Percentiles rank a stretch among this genome's conserved stretches.
These are phyloP conservation scores for Pseudochirops corinnae DNA, from an alignment of 2,797 vertebrate species.

Conservation along the genomic window DNA sequence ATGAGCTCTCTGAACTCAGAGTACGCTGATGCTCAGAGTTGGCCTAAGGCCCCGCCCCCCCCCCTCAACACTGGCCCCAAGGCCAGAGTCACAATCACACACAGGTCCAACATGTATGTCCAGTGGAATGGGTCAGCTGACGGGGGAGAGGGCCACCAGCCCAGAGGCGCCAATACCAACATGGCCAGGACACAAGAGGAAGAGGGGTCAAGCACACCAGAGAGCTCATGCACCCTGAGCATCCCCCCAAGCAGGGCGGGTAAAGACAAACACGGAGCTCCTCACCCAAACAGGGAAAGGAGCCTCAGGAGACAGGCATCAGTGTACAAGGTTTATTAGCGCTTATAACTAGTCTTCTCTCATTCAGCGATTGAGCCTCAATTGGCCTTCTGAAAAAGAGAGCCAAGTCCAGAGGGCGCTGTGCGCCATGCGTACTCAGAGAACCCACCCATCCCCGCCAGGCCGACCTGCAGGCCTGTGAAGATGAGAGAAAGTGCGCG, in stretches of 20 bases:
- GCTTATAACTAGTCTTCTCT: slow-evolving; percentile 77
- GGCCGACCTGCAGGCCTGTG: neutral
- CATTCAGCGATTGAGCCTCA: slow-evolving; percentile 77
- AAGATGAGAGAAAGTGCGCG: slow-evolving; percentile 60
- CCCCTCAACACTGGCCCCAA: neutral
- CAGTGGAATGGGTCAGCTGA: neutral
- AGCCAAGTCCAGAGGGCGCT: slow-evolving; percentile 79
- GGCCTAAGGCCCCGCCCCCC: too few relatives aligned
- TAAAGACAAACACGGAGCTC: neutral
- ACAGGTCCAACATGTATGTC: too few relatives aligned
- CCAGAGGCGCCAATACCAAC: neutral
- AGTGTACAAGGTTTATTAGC: slow-evolving; percentile 80
- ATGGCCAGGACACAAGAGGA: too few relatives aligned
- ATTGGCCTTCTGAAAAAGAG: slow-evolving; percentile 78
- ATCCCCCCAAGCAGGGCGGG: neutral
- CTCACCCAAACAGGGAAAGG: too few relatives aligned
- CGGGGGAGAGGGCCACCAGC: neutral
- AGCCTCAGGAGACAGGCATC: neutral
- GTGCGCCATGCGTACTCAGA: slow-evolving; percentile 41
- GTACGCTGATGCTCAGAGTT: too few relatives aligned
- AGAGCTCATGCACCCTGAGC: too few relatives aligned
- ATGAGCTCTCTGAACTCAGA: too few relatives aligned
- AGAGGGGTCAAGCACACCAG: too few relatives aligned
- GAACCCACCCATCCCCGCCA: slow-evolving; percentile 25
- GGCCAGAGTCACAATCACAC: neutral